These are phyloP conservation scores for Ectropis crepuscularia DNA, from an alignment of 2,888 invertebrate genomes.

Conservation along the genomic window DNA sequence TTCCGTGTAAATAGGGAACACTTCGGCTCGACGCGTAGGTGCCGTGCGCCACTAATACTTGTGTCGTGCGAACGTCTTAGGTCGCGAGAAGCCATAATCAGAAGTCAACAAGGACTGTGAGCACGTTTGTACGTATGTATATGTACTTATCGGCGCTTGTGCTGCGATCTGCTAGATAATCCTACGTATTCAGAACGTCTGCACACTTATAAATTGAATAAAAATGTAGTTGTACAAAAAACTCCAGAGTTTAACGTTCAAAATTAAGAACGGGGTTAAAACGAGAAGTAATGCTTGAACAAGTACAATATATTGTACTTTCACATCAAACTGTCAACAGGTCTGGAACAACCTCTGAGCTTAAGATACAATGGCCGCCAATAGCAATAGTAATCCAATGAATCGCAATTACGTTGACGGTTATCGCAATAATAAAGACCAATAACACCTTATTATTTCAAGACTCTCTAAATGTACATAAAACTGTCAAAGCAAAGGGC, in stretches of 20 bases:
- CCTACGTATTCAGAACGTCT: neutral
- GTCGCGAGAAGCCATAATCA: conserved; percentile 49
- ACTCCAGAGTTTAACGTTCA: too few relatives aligned
- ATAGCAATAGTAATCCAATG: conserved; percentile 20
- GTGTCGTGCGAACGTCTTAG: conserved; percentile 44
- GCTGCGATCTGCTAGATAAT: conserved; percentile 2
- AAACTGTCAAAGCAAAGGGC: conserved; percentile 32
- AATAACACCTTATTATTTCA: conserved; percentile 30
- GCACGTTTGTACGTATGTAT: conserved; percentile 16
- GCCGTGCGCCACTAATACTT: conserved; percentile 38
- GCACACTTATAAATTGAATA: neutral
- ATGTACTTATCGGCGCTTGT: conserved; percentile 13
- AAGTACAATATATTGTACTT: too few relatives aligned
- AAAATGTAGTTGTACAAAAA: too few relatives aligned
- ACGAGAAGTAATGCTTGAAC: too few relatives aligned
- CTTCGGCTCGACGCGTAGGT: conserved; percentile 51
- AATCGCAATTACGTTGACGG: conserved; percentile 21
- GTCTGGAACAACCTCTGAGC: conserved; percentile 3
- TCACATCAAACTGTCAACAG: neutral
- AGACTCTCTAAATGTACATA: conserved; percentile 26
- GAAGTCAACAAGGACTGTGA: conserved; percentile 41
- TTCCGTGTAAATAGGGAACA: conserved; percentile 61
- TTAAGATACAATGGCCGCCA: neutral
- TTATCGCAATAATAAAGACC: conserved; percentile 22
- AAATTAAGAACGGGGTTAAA: too few relatives aligned